These are phyloP conservation scores for Vulpes ferrilata DNA, from an alignment of 2,113 vertebrate genomes.

Conservation along the genomic window DNA sequence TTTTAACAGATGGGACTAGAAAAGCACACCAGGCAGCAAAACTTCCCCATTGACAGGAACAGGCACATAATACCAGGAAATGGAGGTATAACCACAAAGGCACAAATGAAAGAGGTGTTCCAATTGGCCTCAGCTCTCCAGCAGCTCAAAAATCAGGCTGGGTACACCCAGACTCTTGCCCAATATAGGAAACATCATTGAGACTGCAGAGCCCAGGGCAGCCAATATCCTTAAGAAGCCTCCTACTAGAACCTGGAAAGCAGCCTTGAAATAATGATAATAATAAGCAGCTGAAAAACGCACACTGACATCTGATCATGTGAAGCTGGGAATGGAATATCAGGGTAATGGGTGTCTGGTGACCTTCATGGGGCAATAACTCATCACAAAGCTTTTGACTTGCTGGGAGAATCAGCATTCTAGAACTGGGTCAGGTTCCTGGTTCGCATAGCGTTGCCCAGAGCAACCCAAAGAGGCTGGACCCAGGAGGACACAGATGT, in stretches of 20 bases:
- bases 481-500: background rate
- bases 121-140: background rate
- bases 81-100: background rate
- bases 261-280: conserved; percentile 24
- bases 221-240: background rate
- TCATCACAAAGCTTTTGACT: background rate
- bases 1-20: background rate
- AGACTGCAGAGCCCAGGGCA: background rate
- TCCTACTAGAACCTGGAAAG: conserved; percentile 33
- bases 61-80: background rate
- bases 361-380: background rate
- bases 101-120: background rate
- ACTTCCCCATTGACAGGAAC: background rate
- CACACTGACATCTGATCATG: background rate
- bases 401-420: conserved; percentile 1
- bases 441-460: background rate
- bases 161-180: background rate
- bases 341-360: background rate
- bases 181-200: background rate
- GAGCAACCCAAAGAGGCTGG: background rate
- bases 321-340: background rate
- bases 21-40: background rate
- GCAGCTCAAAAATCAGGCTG: background rate
- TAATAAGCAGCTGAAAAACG: conserved; percentile 36
- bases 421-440: background rate